phyloP scores from a whole-genome alignment of 2,797 vertebrate genomes.

The Poeciliopsis infans region DNA sequence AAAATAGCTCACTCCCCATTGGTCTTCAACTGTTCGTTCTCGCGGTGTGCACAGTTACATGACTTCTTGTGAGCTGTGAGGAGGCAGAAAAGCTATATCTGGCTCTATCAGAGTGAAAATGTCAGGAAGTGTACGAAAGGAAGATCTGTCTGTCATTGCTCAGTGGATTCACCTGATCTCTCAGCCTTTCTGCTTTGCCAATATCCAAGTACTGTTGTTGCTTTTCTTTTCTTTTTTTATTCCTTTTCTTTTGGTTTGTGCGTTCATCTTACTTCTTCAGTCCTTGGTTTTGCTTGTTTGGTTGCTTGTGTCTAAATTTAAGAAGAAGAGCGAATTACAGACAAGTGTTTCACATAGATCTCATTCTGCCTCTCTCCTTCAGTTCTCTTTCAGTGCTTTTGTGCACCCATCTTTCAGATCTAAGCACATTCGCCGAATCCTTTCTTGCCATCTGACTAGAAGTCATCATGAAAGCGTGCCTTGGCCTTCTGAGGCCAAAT shows the following conservation, averaged over 20 bases:
- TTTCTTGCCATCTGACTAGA: slow-evolving; percentile 32
- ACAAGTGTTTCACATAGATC: slow-evolving; percentile 57
- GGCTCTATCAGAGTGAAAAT: slow-evolving; percentile 61
- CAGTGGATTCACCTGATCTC: slow-evolving; percentile 66
- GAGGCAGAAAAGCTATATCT: slow-evolving; percentile 62
- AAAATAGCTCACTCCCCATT: slow-evolving; percentile 47
- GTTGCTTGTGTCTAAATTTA: slow-evolving; percentile 53
- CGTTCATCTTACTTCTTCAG: slow-evolving; percentile 34
- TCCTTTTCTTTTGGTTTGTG: background rate
- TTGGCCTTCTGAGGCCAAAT: slow-evolving; percentile 53
- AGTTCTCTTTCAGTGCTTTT: slow-evolving; percentile 47
- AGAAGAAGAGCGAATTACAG: slow-evolving; percentile 50
- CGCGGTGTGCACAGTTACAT: slow-evolving; percentile 38
- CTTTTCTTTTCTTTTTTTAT: slow-evolving; percentile 11
- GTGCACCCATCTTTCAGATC: slow-evolving; percentile 47
- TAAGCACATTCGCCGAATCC: slow-evolving; percentile 43
- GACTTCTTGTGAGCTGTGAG: slow-evolving; percentile 46
- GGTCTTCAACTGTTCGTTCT: slow-evolving; percentile 48
- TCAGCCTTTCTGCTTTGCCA: slow-evolving; percentile 60
- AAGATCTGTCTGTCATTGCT: slow-evolving; percentile 55
- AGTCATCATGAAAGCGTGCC: slow-evolving; percentile 46
- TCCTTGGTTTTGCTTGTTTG: slow-evolving; percentile 51
- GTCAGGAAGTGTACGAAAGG: slow-evolving; percentile 58
- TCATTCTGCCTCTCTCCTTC: slow-evolving; percentile 55
- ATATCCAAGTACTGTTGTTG: slow-evolving; percentile 40